phyloP scores from a whole-genome alignment of 2,888 invertebrate species.

The Aspidiotus rigidus region DNA sequence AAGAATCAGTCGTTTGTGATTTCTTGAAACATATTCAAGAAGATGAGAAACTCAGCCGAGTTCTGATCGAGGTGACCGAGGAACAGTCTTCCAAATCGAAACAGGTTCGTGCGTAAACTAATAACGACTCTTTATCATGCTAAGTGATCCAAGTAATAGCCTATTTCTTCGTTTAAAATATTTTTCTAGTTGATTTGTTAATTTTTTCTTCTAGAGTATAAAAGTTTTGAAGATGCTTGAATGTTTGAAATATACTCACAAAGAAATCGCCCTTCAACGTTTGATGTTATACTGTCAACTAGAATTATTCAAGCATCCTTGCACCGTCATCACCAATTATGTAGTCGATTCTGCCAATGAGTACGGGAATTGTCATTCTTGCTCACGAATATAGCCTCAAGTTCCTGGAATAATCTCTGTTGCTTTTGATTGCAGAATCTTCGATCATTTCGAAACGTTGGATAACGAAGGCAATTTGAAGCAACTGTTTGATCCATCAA shows the following conservation, averaged over 20 bases:
- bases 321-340: constrained; percentile 8
- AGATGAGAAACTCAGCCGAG: constrained; percentile 8
- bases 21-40: constrained; percentile 3
- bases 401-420: too few relatives aligned
- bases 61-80: constrained; percentile 10
- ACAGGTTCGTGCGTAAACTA: too few relatives aligned
- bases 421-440: too few relatives aligned
- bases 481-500: too few relatives aligned
- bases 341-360: not conserved
- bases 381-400: too few relatives aligned
- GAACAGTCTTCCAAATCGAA: too few relatives aligned
- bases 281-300: constrained; percentile 22
- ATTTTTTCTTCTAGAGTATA: constrained; percentile 3
- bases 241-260: constrained; percentile 21
- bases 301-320: constrained; percentile 18
- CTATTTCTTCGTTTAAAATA: not conserved
- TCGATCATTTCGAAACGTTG: too few relatives aligned
- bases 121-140: too few relatives aligned
- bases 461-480: too few relatives aligned
- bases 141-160: too few relatives aligned
- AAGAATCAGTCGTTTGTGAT: constrained; percentile 11
- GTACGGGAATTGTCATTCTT: too few relatives aligned
- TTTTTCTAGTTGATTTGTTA: not conserved
- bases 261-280: constrained; percentile 17
- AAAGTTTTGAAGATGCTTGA: constrained; percentile 12